Evolutionary conservation across 2,888 invertebrate species (phyloP).

Genomic region (Adelognathus sp.): DNA sequence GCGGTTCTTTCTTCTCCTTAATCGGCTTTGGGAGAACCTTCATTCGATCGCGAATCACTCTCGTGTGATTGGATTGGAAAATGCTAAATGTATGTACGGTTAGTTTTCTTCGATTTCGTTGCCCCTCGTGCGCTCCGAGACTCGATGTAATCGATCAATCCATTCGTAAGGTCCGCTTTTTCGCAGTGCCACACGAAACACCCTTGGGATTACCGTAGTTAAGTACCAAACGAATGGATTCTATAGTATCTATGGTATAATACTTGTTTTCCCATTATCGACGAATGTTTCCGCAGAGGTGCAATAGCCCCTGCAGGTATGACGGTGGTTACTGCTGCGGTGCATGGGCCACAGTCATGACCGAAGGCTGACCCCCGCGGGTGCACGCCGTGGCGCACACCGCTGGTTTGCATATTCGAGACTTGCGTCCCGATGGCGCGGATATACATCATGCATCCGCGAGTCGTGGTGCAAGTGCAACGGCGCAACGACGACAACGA

Average conservation of each 20-base stretch:
- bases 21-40: neutral
- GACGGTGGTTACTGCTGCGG: constrained; percentile 61
- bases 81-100: neutral
- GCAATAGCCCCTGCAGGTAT: constrained; percentile 67
- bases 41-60: neutral
- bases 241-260: constrained; percentile 29
- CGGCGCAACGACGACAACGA: constrained; percentile 61
- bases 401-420: constrained; percentile 76
- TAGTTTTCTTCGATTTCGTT: neutral
- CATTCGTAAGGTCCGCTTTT: neutral
- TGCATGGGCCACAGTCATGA: constrained; percentile 63
- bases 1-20: neutral
- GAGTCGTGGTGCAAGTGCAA: constrained; percentile 70
- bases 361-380: constrained; percentile 71
- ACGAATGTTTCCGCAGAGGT: constrained; percentile 63
- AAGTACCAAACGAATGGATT: constrained; percentile 17
- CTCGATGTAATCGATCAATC: constrained; percentile 6
- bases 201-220: constrained; percentile 9
- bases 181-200: constrained; percentile 7
- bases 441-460: constrained; percentile 76
- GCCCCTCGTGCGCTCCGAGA: neutral
- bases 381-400: constrained; percentile 66
- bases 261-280: constrained; percentile 63
- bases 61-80: constrained; percentile 11
- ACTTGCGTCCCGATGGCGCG: constrained; percentile 77